Evolutionary conservation across 2,888 invertebrate species (phyloP), one percentile per base, ranked within the genome.

Genomic region (Meteorus colon): DNA sequence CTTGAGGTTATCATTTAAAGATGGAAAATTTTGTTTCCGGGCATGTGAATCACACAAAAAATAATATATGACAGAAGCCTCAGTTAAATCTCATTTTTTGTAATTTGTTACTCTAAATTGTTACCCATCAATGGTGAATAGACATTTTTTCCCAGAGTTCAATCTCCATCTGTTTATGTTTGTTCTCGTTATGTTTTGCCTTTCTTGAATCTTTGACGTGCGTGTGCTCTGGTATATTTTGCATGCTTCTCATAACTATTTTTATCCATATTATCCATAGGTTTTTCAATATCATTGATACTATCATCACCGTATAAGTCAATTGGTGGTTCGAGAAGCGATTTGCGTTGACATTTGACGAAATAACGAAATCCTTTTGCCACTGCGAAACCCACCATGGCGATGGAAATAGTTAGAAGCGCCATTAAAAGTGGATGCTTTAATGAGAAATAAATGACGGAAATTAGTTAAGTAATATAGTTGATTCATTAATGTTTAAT

Each of bases 351-450:
- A 80, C 90, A 90, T 82, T 91, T 91, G 12, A 91, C 86, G 82
- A 92, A 92, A 81, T 91, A 92, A 60, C 92, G 90, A 81, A 90
- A 91, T 3, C 87, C 90, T 87, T 92, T 93, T 29, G 94, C 94
- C 77, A 93, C 90, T 48, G 91, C 92, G 90, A 93, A 95, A 27
- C 95, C 94, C 48, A 94, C 82, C 83, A 93, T 91, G 2, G 95
- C 92, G 77, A 95, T 91, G 14, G 92, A 91, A 77, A 95, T 92
- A 68, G 94, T 93, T 82, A 94, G 91, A 77, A 93, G 90, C 62
- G 94, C 93, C 94, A 95, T 95, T 77, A 94, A 90, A 70, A 94
- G 87, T 68, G 95, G 95, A 91, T 95, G 92, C 94, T 95, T 90
- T 76, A 91, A 91, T 65, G 70, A 51, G 74, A 62, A 71, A 77